phyloP scores from a whole-genome alignment of 2,888 invertebrate species.

The Callimorpha dominula region DNA sequence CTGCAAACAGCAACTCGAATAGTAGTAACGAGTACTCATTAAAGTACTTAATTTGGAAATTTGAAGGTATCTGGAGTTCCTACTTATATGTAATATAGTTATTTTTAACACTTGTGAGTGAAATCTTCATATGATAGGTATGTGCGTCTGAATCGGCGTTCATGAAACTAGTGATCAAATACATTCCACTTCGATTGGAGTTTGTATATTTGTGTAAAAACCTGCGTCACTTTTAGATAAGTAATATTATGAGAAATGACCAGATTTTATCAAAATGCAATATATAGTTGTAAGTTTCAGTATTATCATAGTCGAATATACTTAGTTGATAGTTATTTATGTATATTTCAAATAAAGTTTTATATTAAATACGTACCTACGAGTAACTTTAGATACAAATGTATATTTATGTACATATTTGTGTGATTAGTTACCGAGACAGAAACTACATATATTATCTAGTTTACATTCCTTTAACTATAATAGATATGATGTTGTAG shows the following conservation, averaged over 20 bases:
- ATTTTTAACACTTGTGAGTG: conserved; percentile 47
- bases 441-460: conserved; percentile 28
- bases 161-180: conserved; percentile 54
- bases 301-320: conserved; percentile 84
- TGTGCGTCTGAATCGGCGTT: conserved; percentile 17
- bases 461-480: conserved; percentile 33
- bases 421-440: conserved; percentile 59
- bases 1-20: conserved; percentile 74
- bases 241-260: conserved; percentile 80
- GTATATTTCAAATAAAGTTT: conserved; percentile 77
- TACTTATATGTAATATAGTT: conserved; percentile 72
- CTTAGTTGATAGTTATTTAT: conserved; percentile 79
- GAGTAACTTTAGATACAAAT: conserved; percentile 58
- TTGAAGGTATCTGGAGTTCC: conserved; percentile 80
- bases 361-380: conserved; percentile 64
- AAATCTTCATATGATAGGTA: conserved; percentile 32
- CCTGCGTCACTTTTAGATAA: conserved; percentile 68
- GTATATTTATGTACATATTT: conserved; percentile 77
- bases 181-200: conserved; percentile 70
- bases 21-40: conserved; percentile 57
- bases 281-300: conserved; percentile 84
- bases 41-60: conserved; percentile 54
- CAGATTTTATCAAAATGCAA: conserved; percentile 87
- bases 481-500: conserved; percentile 37
- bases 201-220: conserved; percentile 82